Conservation (phyloP, 2,113 vertebrate genomes). For the Athene noctua region DNA sequence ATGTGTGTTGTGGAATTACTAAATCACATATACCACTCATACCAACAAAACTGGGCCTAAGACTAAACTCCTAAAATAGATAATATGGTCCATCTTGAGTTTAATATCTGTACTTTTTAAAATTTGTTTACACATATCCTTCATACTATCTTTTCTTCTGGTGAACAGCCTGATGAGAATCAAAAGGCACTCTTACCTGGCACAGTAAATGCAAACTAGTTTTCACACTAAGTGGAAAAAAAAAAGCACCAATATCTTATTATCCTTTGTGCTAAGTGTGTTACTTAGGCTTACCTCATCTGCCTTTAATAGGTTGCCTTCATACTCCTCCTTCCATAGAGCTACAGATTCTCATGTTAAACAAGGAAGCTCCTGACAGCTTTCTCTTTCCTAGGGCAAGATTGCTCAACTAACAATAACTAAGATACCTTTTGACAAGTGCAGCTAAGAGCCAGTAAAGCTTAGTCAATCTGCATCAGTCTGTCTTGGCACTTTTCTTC, state of each 20-base stretch:
- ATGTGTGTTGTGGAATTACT: not conserved
- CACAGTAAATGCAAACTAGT: not conserved
- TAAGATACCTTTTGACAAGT: constrained; percentile 72
- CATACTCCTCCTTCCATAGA: constrained; percentile 7
- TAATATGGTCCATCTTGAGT: not conserved
- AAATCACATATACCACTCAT: not conserved
- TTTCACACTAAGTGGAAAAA: not conserved
- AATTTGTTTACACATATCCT: not conserved
- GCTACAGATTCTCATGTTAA: constrained; percentile 52
- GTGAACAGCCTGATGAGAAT: not conserved
- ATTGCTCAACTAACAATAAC: constrained; percentile 69
- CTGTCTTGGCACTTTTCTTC: constrained; percentile 49
- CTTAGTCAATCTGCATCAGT: constrained; percentile 60
- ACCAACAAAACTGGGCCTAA: not conserved
- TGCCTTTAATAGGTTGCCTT: constrained; percentile 51
- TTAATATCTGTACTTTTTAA: not conserved
- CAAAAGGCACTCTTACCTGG: not conserved
- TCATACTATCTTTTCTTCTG: not conserved
- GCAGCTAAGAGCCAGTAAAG: constrained; percentile 62
- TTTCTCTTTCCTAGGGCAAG: constrained; percentile 68
- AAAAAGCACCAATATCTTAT: not conserved
- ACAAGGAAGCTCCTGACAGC: constrained; percentile 62
- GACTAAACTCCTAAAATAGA: not conserved
- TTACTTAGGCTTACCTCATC: constrained; percentile 5
- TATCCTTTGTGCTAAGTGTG: not conserved